A percentile compares a stretch with the other conserved stretches of the same genome.
phyloP scores from a whole-genome alignment of 2,888 invertebrate species.

The Rhopalosiphum nymphaeae region DNA sequence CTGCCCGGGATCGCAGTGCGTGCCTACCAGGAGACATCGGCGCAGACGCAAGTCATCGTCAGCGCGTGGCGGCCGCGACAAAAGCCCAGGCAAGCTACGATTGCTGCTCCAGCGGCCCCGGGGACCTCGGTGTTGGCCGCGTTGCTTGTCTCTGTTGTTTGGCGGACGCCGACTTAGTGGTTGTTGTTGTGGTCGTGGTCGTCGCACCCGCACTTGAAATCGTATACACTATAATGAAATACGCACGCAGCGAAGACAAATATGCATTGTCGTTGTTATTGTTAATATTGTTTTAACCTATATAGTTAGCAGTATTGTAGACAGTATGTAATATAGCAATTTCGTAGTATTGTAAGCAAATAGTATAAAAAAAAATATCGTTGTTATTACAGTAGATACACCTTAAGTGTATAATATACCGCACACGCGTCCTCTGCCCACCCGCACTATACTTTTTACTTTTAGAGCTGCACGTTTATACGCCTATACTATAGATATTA shows the following conservation, averaged over 20 bases:
- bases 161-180: background rate
- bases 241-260: background rate
- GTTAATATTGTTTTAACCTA: background rate
- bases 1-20: constrained; percentile 88
- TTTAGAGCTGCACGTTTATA: background rate
- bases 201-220: background rate
- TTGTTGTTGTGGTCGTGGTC: background rate
- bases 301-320: background rate
- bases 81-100: constrained; percentile 60
- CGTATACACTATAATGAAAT: background rate
- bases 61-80: constrained; percentile 31
- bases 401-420: background rate
- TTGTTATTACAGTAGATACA: background rate
- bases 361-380: background rate
- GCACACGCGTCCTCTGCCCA: background rate
- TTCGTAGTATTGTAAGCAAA: background rate
- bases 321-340: background rate
- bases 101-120: background rate
- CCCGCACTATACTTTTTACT: background rate
- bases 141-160: constrained; percentile 35
- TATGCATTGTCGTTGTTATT: background rate
- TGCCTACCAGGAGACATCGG: constrained; percentile 74
- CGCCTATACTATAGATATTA: background rate
- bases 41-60: constrained; percentile 57
- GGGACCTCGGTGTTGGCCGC: background rate